Evolutionary conservation across 2,888 invertebrate genomes (phyloP), one percentile per base, ranked within the genome.

Genomic region (Platerodrilus igneus): DNA sequence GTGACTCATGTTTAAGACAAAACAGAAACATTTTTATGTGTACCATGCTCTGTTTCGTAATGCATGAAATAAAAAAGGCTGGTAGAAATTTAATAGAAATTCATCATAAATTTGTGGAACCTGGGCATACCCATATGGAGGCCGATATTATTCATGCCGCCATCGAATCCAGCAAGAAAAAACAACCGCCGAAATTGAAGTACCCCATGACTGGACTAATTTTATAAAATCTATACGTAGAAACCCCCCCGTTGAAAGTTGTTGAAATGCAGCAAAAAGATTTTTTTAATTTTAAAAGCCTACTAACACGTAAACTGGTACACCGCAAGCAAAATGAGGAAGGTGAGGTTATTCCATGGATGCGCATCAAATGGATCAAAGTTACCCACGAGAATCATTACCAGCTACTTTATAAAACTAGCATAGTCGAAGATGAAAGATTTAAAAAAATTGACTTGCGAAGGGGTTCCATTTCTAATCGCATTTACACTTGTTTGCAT

Each of bases 81-180:
- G n/a, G n/a, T n/a, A n/a, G n/a, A n/a, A n/a, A n/a, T n/a, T n/a
- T 18, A 2, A 11, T 8, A 14, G 21, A 31, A 2, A 30, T 45
- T 17, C 14, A 41, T 23, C 45, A 33, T 15, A 45, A 25, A 34
- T 41, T 33, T 41, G 9, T 45, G 25, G 37, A 37, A 11, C 17
- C 37, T 7, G 37, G 37, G 3, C 22, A 40, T 14, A 36, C 31
- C 5, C 36, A 42, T 15, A 42, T 47, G 39, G 40, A 44, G 27
- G 47, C 43, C 4, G 37, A 46, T 11, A 39, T 37, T n/a, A 47
- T 44, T 10, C 47, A 44, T 35, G 40, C 47, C 8, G 22, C 37
- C 7, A 43, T 43, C 18, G 40, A 47, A 37, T 37, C 27, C 30
- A 22, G 19, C 17, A 47, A 40, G 18, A 45, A 43, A 32, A 23